A percentile compares a stretch with the other conserved stretches of the same genome.
Evolutionary conservation across 1,140 invertebrate genomes (phyloP).

Genomic region (Rhyacophila brunnea): DNA sequence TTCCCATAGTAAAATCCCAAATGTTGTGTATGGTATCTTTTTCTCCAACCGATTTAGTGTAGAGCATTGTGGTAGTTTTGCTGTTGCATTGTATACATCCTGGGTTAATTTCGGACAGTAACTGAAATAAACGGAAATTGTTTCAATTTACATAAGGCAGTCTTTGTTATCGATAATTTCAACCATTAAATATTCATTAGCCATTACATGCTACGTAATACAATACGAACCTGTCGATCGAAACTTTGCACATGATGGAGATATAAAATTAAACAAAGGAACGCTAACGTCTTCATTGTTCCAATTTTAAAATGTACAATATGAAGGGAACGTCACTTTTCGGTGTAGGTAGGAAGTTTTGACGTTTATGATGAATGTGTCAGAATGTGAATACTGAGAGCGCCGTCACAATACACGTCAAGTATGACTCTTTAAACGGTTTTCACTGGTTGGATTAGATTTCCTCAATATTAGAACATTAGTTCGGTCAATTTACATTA

Average conservation of each 20-base stretch:
- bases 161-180: background rate
- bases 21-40: conserved; percentile 59
- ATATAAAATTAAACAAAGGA: conserved; percentile 14
- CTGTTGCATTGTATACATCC: conserved; percentile 38
- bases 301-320: no score
- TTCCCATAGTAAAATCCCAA: conserved; percentile 57
- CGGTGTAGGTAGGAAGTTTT: no score
- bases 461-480: no score
- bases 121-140: conserved; percentile 36
- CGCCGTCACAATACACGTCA: no score
- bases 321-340: no score
- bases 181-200: background rate
- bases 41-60: conserved; percentile 52
- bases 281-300: conserved; percentile 2
- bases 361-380: no score
- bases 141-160: background rate
- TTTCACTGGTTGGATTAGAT: no score
- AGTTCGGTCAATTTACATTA: no score
- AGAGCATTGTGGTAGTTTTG: conserved; percentile 46
- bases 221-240: conserved; percentile 11
- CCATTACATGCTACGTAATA: background rate
- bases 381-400: no score
- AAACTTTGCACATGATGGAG: conserved; percentile 1
- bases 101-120: conserved; percentile 43
- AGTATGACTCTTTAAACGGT: no score